A percentile compares a stretch with the other conserved stretches of the same genome.
Evolutionary conservation across 2,888 invertebrate genomes (phyloP).

Genomic region (Plebejus melissa): DNA sequence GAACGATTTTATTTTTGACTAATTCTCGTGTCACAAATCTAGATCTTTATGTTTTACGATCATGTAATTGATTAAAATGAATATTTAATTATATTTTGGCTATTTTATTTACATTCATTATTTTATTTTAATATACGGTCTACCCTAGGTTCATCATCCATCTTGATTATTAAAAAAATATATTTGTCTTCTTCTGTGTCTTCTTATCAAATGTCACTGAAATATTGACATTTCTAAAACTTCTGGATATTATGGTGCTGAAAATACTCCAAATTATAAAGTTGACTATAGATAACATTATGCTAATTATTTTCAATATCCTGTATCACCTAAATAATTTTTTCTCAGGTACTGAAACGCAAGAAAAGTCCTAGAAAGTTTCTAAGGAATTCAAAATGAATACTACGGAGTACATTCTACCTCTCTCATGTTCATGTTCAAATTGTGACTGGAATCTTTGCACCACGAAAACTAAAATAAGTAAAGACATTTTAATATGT

Average conservation of each 20-base stretch:
- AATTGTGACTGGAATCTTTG: constrained; percentile 28
- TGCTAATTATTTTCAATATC: not conserved
- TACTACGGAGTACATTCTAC: not conserved
- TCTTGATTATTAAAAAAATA: not conserved
- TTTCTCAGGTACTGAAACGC: not conserved
- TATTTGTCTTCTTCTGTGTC: not conserved
- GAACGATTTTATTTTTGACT: constrained; percentile 28
- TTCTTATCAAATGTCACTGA: not conserved
- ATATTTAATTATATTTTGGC: constrained; percentile 49
- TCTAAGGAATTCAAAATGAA: not conserved
- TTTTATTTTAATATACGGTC: too few species aligned
- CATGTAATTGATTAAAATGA: constrained; percentile 62
- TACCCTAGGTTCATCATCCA: not conserved
- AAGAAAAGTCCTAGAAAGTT: not conserved
- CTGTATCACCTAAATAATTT: not conserved
- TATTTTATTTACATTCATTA: constrained; percentile 38
- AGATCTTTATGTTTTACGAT: constrained; percentile 33
- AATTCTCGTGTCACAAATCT: constrained; percentile 35
- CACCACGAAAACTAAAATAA: not conserved
- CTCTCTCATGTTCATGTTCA: constrained; percentile 23
- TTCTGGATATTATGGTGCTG: not conserved
- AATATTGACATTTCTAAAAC: not conserved
- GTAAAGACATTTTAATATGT: not conserved
- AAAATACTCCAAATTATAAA: not conserved
- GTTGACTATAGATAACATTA: not conserved